Conservation (phyloP, 2,113 vertebrate species). For the Pheucticus melanocephalus region DNA sequence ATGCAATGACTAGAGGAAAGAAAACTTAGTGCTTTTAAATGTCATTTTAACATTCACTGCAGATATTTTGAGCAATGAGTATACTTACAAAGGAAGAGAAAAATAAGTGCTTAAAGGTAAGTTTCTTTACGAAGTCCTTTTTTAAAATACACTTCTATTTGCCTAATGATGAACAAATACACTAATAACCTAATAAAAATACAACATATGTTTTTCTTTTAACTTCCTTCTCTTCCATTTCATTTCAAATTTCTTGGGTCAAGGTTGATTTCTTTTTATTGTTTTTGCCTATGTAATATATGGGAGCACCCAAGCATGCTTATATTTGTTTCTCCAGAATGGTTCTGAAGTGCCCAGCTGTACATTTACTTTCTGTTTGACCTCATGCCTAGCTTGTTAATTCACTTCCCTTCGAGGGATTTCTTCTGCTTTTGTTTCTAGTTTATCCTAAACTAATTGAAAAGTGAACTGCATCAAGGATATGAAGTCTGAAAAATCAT, state of each 20-base stretch:
- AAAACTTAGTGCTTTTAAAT: constrained; percentile 9
- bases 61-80: neutral
- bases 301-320: neutral
- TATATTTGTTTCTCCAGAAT: neutral
- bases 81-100: neutral
- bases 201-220: neutral
- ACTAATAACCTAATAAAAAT: neutral
- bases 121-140: neutral
- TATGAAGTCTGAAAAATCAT: neutral
- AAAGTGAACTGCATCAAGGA: neutral
- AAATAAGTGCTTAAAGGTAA: neutral
- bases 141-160: neutral
- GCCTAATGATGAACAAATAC: neutral
- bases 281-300: neutral
- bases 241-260: neutral
- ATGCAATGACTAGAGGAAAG: neutral
- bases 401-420: neutral
- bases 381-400: neutral
- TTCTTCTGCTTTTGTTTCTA: neutral
- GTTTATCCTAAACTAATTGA: neutral
- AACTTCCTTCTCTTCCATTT: neutral
- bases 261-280: neutral
- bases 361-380: neutral
- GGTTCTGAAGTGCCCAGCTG: neutral
- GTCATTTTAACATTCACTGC: neutral